These are phyloP conservation scores for Myocastor coypus DNA, from an alignment of 2,113 vertebrate genomes.

Conservation along the genomic window DNA sequence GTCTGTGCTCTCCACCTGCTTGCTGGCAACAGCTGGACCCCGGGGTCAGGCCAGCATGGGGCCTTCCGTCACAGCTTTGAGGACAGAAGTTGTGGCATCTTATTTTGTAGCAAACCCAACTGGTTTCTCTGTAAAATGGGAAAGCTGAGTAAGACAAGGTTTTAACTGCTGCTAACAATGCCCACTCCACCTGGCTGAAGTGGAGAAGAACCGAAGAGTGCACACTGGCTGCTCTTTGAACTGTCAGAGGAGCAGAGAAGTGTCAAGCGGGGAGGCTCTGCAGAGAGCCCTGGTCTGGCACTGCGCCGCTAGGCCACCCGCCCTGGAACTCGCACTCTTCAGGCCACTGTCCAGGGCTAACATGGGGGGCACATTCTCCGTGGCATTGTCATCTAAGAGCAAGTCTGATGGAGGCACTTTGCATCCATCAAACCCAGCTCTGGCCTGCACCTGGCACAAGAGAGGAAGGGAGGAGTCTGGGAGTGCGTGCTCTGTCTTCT, in stretches of 20 bases:
- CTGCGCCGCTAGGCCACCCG: neutral
- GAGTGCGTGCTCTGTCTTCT: neutral
- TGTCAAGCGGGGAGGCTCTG: too few species aligned
- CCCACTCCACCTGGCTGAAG: neutral
- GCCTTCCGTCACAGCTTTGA: neutral
- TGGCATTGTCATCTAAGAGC: neutral
- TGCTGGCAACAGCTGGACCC: neutral
- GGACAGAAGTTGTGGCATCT: too few species aligned
- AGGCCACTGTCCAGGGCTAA: neutral
- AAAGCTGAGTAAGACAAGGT: neutral
- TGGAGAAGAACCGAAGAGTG: neutral
- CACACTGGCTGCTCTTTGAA: neutral
- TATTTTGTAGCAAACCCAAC: neutral
- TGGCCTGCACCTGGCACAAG: too few species aligned
- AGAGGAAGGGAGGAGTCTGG: too few species aligned
- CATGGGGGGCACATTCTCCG: neutral
- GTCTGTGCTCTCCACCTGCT: neutral
- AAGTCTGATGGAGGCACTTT: neutral
- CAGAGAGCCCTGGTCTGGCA: neutral
- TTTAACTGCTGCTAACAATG: neutral
- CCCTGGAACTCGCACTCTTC: accelerated
- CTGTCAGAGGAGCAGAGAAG: neutral
- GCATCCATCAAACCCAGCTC: neutral
- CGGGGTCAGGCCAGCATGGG: too few species aligned
- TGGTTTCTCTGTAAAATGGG: neutral